Base-by-base conservation (phyloP, 2,113 vertebrate species). In the Carassius gibelio region DNA sequence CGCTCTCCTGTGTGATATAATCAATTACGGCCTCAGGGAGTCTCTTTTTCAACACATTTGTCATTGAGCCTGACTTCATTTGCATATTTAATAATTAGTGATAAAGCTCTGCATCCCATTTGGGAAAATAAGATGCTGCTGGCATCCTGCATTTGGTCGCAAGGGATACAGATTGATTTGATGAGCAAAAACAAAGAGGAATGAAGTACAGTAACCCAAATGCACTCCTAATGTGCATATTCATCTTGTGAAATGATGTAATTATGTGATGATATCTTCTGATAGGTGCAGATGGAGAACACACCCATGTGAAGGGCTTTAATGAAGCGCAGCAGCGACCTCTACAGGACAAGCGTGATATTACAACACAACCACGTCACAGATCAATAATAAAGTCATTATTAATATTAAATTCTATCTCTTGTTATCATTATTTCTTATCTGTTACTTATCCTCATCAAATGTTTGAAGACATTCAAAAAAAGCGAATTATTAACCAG, bases 31-130 rank as follows among this genome's bases (percentile, higher is more conserved):
- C 69, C 21, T 45, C 9, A 4, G 75, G 15, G 50, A 57, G 69
- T 45, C 17, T 74, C n/a, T 52, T 30, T 55, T 77, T 5, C 23
- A 19, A 77, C 21, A 30, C 55, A 61, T 38, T 78, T 38, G 76
- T 38, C 76, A 78, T 61, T 59, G 52, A 78, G 30, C 52, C 30
- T 59, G 19, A 19, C 75, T 59, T 36, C 76, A 78, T 61, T 61
- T 61, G 19, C 76, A 61, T 78, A 78, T 4, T 61, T 78, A 34
- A 78, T 38, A 78, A 78, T 61, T 78, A 61, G 30, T 30, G 14
- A 57, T 78, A 36, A 61, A 59, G 55, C 19, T 38, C 19, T 38
- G 30, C 17, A 36, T 78, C 26, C 10, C 30, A 36, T 78, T 38
- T 57, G 76, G 30, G 52, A 57, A 78, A 57, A 36, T n/a, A n/a